phyloP scores from a whole-genome alignment of 2,113 vertebrate species.

The Sitta europaea region DNA sequence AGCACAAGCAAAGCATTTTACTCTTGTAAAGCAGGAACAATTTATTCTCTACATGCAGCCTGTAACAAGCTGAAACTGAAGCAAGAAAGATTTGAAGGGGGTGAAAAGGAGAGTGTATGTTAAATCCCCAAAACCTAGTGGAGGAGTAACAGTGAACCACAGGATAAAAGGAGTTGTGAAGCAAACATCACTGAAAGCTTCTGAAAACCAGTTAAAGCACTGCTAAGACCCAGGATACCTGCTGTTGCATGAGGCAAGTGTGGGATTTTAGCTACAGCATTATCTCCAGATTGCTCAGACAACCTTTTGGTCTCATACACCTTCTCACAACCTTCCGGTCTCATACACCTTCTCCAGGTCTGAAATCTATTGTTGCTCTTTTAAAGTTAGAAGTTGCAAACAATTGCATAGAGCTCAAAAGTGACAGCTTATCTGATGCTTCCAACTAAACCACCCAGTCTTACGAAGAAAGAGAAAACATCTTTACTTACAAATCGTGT shows the following conservation, averaged over 20 bases:
- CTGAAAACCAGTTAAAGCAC: neutral
- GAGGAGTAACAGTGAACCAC: neutral
- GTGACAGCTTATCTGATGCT: rapidly evolving
- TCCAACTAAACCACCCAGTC: neutral
- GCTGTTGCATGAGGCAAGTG: neutral
- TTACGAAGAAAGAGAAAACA: neutral
- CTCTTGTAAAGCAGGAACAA: neutral
- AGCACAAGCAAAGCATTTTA: neutral
- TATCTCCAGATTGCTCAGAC: neutral
- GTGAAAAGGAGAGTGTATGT: neutral
- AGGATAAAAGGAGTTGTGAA: neutral
- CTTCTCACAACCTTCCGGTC: neutral
- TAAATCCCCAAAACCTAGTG: neutral
- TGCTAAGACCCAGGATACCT: neutral
- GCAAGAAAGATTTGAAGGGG: neutral
- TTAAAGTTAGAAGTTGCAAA: neutral
- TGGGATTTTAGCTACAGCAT: neutral
- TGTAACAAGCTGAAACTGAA: neutral
- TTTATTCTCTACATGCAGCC: neutral
- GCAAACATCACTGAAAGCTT: neutral
- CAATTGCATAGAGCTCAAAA: neutral
- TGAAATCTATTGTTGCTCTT: neutral
- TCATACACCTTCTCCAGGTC: neutral
- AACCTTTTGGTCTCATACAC: neutral
- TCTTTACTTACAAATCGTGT: neutral